Evolutionary conservation across 2,888 invertebrate genomes (phyloP), one percentile per base, ranked within the genome.

Genomic region (Andricus quercusramuli): DNA sequence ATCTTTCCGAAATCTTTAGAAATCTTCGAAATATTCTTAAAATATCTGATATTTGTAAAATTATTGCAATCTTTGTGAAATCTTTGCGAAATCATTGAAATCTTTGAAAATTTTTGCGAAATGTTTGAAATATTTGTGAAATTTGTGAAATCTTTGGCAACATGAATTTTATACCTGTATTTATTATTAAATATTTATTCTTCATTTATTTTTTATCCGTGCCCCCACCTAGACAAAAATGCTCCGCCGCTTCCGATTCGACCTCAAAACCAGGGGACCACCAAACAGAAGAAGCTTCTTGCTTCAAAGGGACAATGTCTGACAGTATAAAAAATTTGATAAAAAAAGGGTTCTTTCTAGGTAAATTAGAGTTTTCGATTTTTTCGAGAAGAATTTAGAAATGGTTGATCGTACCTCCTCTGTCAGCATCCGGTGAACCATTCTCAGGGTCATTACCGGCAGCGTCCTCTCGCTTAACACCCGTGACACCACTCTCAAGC

Each of bases 391-490:
- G 9, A 76, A 29, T 76, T 32, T 59, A 56, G 37, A 77, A 68
- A 77, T 80, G 44, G 22, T 51, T 78, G 64, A 70, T 84, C 68
- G 67, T 93, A 95, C 95, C 95, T 94, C 95, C 95, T 91, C 94
- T 96, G 92, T 98, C 97, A 32, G 96, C 96, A 89, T 97, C 97
- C 1, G 98, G 97, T 11, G 98, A 97, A 78, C 97, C 97, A 88
- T 97, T 97, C 90, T 97, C 97, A 65, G 97, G 97, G 91, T 98
- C 97, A 85, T 96, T 96, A 1, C 95, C 94, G 83, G 93, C 93
- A 0, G 96, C 94, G 91, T 97, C 97, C 93, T 98, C 98, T 83
- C 97, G 94, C 91, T 98, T 98, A 41, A 97, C 97, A 85, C 96
- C 95, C 90, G 95, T 95, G 51, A 96, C 95, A 87, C 96, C 96